Evolutionary conservation across 2,888 invertebrate genomes (phyloP).

Genomic region (Lithophane leautieri): DNA sequence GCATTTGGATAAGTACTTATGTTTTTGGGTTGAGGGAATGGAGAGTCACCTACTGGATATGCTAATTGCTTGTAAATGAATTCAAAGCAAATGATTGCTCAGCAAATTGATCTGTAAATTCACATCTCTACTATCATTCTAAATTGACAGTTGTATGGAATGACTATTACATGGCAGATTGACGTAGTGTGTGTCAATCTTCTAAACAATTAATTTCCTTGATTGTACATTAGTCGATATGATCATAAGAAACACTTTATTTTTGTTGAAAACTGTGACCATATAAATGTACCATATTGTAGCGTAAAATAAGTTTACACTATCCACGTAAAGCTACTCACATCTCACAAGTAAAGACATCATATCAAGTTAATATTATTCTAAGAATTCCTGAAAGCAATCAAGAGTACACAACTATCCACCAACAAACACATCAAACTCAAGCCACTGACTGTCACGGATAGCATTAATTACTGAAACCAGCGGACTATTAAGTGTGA

Average conservation of each 20-base stretch:
- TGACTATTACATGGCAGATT: too few relatives aligned
- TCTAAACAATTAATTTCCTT: too few relatives aligned
- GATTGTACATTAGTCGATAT: too few relatives aligned
- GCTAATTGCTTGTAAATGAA: too few relatives aligned
- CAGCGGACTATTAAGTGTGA: constrained; percentile 31
- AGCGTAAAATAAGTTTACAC: background rate
- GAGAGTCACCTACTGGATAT: too few relatives aligned
- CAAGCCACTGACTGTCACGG: constrained; percentile 24
- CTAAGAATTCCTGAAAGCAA: background rate
- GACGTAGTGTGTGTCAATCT: too few relatives aligned
- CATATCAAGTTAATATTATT: background rate
- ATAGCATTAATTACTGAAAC: constrained; percentile 29
- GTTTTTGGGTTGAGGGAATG: background rate
- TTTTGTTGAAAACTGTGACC: background rate
- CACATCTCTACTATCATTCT: too few relatives aligned
- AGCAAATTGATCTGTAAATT: too few relatives aligned
- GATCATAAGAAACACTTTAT: background rate
- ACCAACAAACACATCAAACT: constrained; percentile 41
- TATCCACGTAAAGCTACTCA: background rate
- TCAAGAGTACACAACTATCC: background rate
- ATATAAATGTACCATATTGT: background rate
- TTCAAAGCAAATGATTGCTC: too few relatives aligned
- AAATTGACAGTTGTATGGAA: too few relatives aligned
- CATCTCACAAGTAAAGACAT: background rate
- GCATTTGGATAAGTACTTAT: background rate